Base-by-base conservation (phyloP, 2,888 invertebrate genomes). In the Tridacna crocea region DNA sequence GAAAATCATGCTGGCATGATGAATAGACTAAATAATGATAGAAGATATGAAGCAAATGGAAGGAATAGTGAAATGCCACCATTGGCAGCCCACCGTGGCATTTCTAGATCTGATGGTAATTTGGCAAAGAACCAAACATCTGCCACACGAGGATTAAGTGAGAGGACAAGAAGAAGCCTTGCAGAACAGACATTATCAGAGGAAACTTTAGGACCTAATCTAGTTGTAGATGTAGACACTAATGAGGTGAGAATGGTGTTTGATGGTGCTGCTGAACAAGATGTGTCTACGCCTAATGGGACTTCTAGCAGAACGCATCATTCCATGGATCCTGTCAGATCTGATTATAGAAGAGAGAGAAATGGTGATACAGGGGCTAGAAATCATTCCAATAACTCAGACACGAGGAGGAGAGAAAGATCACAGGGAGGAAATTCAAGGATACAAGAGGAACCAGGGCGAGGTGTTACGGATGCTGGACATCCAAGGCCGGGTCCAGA, bases 211-310 rank as follows among this genome's bases (percentile, higher is more conserved):
- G 63, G 58, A 4, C 75, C 72, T 46, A 63, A 78, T 51, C 27
- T 78, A 24, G 82, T 82, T 15, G 82, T 82, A 12, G 78, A 82
- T 66, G 82, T 82, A 8, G 82, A 82, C 60, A 78, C 78, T 72
- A 75, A 82, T 72, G 72, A 80, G 27, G 70, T 84, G 12, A 60
- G 76, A 61, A 68, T 80, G 72, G 76, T 84, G 24, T 80, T 80
- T 76, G 78, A 81, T 66, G 66, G 68, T 75, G 51, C 65, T 51
- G 65, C 24, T 74, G 66, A 46, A 36, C 11, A 0, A 12, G 46
- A 36, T 19, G 19, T 17, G 11, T 27, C 0, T 0, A n/a, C 22
- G 17, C 47, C 19, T 15, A 24, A 0, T 51, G 51, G 22, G 24
- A 47, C 51, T 6, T 24, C 51, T 51, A 48, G 26, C 26, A 51